Base-by-base conservation (phyloP, 2,797 vertebrate genomes). In the Mus spretus region DNA sequence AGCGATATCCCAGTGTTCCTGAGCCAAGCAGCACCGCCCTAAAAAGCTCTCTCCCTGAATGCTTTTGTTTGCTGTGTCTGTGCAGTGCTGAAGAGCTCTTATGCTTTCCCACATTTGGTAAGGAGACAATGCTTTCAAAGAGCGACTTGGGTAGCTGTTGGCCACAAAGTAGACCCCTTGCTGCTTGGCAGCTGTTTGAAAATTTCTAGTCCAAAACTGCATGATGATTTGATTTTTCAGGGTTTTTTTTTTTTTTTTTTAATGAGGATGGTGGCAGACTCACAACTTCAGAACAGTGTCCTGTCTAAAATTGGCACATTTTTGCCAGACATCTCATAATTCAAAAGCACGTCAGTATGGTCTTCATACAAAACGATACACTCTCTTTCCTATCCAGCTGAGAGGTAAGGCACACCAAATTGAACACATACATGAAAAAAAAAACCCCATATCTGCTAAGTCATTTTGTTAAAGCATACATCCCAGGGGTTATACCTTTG, bases 121-220 rank as follows among this genome's bases (percentile, higher is more conserved):
- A 26, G 95, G 77, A 93, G 70, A 97, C 88, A 96, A 89, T 91
- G 67, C 59, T 77, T 96, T 94, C 95, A 98, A 90, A 97, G 80
- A 88, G 6, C 37, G 96, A 44, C 84, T 93, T 81, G 84, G 90
- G 55, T 28, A 61, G 61, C 24, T 85, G 28, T 57, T 40, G 89
- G 13, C 20, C 92, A 84, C 78, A 96, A 92, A 95, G 61, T 90
- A 78, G 61, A 17, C 82, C 31, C n/a, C 96, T 91, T 6, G 17
- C 26, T 28, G 94, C 28, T 93, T 47, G 44, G 86, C 91, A 93
- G 84, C 93, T 96, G 34, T 92, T 94, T 93, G 72, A 94, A 95
- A 96, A 12, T 79, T 97, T 87, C 79, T 91, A 31, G 28, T 86
- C 67, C 8, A 5, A 47, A 93, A 89, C n/a, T 77, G 12, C 34